Percentiles rank a stretch among this genome's conserved stretches.
These are phyloP conservation scores for Chouioia cunea DNA, from an alignment of 2,888 invertebrate species.

Conservation along the genomic window DNA sequence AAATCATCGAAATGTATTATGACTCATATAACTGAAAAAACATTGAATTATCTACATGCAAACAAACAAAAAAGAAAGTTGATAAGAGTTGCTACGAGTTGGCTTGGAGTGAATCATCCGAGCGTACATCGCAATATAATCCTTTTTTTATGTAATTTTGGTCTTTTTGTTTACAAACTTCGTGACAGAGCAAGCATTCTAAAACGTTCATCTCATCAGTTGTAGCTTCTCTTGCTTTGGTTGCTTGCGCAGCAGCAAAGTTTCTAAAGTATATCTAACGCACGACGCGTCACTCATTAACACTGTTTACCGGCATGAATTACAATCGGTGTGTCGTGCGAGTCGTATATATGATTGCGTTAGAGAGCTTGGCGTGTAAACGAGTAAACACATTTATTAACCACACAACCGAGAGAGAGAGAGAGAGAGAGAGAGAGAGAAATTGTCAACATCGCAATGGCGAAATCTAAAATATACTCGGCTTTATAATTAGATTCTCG, in stretches of 20 bases:
- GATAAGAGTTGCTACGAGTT: no score
- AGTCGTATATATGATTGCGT: slow-evolving; percentile 9
- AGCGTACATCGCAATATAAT: no score
- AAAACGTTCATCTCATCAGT: not conserved
- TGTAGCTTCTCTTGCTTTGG: no score
- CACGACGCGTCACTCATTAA: slow-evolving; percentile 24
- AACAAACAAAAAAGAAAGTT: no score
- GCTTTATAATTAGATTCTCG: slow-evolving; percentile 7
- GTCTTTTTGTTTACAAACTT: no score
- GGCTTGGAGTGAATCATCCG: no score
- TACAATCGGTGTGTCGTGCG: not conserved
- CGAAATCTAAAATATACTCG: not conserved
- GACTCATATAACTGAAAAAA: no score
- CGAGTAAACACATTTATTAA: slow-evolving; percentile 12
- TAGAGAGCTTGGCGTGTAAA: not conserved
- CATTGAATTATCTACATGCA: no score
- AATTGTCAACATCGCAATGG: no score
- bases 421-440: not conserved
- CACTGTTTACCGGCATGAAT: slow-evolving; percentile 28
- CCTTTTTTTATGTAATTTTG: no score
- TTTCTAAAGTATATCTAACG: not conserved
- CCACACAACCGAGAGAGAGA: not conserved
- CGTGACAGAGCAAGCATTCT: no score
- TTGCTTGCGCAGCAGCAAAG: not conserved
- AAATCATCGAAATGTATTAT: no score